A percentile compares a stretch with the other conserved stretches of the same genome.
phyloP scores from a whole-genome alignment of 1,140 invertebrate genomes.

The Mycetomoellerius zeteki region DNA sequence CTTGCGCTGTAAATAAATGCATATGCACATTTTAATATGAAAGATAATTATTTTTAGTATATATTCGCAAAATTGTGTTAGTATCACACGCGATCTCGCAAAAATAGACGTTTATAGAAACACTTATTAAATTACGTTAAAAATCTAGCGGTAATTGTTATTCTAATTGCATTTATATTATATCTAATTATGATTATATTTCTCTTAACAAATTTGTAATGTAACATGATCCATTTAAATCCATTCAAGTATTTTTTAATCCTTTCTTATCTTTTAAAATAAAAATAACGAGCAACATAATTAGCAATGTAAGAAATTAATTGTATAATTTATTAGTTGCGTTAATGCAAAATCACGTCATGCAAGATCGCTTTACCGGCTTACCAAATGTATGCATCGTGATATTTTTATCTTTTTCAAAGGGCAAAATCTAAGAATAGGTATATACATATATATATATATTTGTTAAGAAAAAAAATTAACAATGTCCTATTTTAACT shows the following conservation, averaged over 20 bases:
- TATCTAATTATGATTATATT: neutral
- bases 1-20: conserved; percentile 77
- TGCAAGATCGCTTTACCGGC: conserved; percentile 51
- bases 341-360: conserved; percentile 30
- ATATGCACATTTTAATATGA: neutral
- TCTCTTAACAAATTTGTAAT: neutral
- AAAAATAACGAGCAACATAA: neutral
- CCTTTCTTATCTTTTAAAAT: neutral
- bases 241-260: neutral
- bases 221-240: neutral
- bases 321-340: conserved; percentile 21
- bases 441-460: conserved; percentile 58
- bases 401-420: conserved; percentile 60
- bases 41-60: neutral
- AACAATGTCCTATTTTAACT: neutral
- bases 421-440: conserved; percentile 66
- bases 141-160: neutral
- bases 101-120: conserved; percentile 5
- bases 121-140: neutral
- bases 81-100: neutral
- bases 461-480: conserved; percentile 24
- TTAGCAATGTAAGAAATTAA: neutral
- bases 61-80: conserved; percentile 16
- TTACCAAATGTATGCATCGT: conserved; percentile 63
- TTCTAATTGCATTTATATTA: neutral